Percentiles rank a stretch among this genome's conserved stretches.
Evolutionary conservation across 2,797 vertebrate genomes (phyloP).

Genomic region (Thripadectes ignobilis): DNA sequence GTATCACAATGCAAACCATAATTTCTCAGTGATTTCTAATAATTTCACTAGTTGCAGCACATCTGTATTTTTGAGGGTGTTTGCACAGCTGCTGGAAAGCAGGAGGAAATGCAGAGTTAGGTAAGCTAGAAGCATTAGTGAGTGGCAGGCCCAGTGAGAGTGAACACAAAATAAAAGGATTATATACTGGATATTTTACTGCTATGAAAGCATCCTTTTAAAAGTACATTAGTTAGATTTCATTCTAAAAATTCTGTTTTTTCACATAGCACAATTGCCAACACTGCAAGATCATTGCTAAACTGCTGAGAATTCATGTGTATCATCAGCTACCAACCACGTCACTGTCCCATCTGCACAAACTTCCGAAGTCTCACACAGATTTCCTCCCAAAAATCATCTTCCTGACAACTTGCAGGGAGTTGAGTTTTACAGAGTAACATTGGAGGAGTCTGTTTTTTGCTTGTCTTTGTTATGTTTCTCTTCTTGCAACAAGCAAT

Average conservation of each 20-base stretch:
- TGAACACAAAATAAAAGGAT: not conserved
- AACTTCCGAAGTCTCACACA: not conserved
- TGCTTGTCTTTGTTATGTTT: not conserved
- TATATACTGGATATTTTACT: not conserved
- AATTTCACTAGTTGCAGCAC: not conserved
- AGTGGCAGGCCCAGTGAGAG: not conserved
- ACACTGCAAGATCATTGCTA: not conserved
- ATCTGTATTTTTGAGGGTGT: not conserved
- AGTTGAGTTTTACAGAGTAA: not conserved
- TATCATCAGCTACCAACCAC: not conserved
- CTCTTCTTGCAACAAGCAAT: not conserved
- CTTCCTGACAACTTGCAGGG: not conserved
- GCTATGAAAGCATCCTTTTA: not conserved
- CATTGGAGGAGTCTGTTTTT: not conserved
- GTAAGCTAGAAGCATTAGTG: not conserved
- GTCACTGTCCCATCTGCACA: not conserved
- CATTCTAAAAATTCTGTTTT: not conserved
- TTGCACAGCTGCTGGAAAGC: not conserved
- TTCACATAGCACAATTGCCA: not conserved
- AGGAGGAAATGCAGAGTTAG: not conserved
- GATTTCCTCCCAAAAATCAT: not conserved
- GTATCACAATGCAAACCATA: not conserved
- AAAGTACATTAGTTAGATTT: not conserved
- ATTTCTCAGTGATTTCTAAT: not conserved
- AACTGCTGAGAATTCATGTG: not conserved